Evolutionary conservation across 2,888 invertebrate species (phyloP).

Genomic region (Criorhina ranunculi): DNA sequence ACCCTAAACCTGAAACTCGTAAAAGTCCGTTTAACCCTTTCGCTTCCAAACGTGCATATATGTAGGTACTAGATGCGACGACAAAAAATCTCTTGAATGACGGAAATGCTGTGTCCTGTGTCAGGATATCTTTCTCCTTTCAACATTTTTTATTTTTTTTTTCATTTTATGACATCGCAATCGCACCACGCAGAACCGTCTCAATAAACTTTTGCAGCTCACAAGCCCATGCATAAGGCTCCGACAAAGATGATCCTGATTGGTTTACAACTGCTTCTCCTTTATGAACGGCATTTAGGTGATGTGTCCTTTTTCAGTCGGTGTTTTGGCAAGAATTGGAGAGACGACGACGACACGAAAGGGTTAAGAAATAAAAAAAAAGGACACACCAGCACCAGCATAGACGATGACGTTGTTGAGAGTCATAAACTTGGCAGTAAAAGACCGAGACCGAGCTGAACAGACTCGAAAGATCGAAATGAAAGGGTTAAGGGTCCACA

Average conservation of each 20-base stretch:
- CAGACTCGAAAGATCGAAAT: slow-evolving; percentile 2
- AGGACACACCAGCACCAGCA: slow-evolving; percentile 6
- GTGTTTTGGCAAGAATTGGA: slow-evolving; percentile 27
- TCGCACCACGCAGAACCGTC: slow-evolving; percentile 40
- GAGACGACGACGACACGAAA: slow-evolving; percentile 55
- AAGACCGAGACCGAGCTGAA: slow-evolving; percentile 14
- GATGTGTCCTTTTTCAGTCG: slow-evolving; percentile 42
- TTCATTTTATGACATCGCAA: slow-evolving; percentile 43
- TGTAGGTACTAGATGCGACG: no score
- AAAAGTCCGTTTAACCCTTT: slow-evolving; percentile 65
- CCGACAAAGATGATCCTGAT: slow-evolving; percentile 75
- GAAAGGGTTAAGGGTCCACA: slow-evolving; percentile 65
- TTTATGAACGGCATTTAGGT: slow-evolving; percentile 66
- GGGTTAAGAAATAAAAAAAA: slow-evolving; percentile 61
- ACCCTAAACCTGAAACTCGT: slow-evolving; percentile 2
- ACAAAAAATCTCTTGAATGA: slow-evolving; percentile 52
- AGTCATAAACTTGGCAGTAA: slow-evolving; percentile 52
- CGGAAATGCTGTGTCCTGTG: slow-evolving; percentile 36
- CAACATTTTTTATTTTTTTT: no score
- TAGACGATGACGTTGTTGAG: slow-evolving; percentile 49
- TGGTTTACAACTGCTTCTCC: slow-evolving; percentile 68
- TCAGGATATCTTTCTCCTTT: slow-evolving; percentile 31
- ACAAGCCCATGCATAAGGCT: slow-evolving; percentile 64
- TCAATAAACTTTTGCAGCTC: slow-evolving; percentile 40
- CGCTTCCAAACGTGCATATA: no score